Base-by-base conservation (phyloP, 2,113 vertebrate genomes). In the Synodontis membranacea region DNA sequence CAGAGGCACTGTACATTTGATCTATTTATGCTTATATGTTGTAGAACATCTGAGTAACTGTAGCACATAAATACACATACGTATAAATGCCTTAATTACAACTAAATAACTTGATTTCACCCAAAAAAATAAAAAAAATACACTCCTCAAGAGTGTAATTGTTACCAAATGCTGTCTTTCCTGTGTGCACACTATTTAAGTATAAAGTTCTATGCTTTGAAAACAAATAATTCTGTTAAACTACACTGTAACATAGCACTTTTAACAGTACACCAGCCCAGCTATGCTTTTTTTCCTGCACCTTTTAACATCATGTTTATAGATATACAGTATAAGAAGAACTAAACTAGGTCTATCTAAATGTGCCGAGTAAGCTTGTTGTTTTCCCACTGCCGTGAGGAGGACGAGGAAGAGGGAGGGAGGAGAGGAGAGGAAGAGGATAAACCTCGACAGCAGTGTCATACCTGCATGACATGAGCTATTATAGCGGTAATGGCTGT, bases 401-500 rank as follows among this genome's bases (percentile, higher is more conserved):
- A 79, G 5, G 6, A 54, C 28, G 28, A 64, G 80, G 80, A 46
- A n/a, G n/a, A n/a, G n/a, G n/a, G n/a, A n/a, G n/a, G n/a, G n/a
- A n/a, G n/a, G 44, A 42, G 28, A 76, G 70, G 15, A 48, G 58
- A 68, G 25, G 44, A 50, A 31, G 60, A 68, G 46, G 78, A 52
- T 85, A 39, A 79, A 62, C 60, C 84, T 66, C 50, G 85, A 89
- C 82, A 88, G 66, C 72, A 58, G 58, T 68, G 70, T 78, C 79
- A 60, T 79, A 79, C 82, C 74, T 46, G 52, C 46, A 78, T 44
- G 37, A 85, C 80, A 78, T 82, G 37, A 85, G 52, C 70, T 85
- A 68, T 79, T 83, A 87, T 76, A 88, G 78, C 81, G 80, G 42
- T 42, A 72, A 79, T 80, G 76, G 85, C 81, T 80, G 88, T 88